These are phyloP conservation scores for Mimachlamys varia DNA, from an alignment of 2,888 invertebrate species.

Conservation along the genomic window DNA sequence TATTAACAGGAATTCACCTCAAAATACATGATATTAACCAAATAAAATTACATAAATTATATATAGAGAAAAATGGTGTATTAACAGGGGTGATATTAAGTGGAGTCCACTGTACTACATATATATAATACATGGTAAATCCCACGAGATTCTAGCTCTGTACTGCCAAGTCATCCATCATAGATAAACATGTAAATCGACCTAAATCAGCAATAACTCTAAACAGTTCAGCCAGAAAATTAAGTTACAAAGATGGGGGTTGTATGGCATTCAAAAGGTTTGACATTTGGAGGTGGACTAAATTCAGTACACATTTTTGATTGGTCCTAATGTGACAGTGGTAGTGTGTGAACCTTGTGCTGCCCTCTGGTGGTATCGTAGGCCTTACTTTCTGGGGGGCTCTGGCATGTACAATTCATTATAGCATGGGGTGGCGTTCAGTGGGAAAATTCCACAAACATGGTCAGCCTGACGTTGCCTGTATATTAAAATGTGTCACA, in stretches of 20 bases:
- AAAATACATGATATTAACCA: too few species aligned
- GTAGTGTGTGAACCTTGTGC: slow-evolving; percentile 1
- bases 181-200: neutral
- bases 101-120: too few species aligned
- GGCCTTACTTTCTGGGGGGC: neutral
- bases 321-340: slow-evolving; percentile 23
- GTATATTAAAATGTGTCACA: neutral
- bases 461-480: neutral
- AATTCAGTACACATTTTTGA: slow-evolving; percentile 21
- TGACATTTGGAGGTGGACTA: slow-evolving; percentile 9
- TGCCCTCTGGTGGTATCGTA: neutral
- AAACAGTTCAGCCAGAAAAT: slow-evolving; percentile 7
- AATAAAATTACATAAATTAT: too few species aligned
- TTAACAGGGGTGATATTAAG: too few species aligned
- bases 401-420: neutral
- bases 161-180: neutral
- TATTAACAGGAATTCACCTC: too few species aligned
- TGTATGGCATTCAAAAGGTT: neutral
- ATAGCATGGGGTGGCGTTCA: neutral
- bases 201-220: neutral
- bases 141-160: neutral
- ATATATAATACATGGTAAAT: too few species aligned
- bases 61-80: too few species aligned
- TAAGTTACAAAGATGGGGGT: slow-evolving; percentile 13
- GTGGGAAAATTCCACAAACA: neutral